Evolutionary conservation across 1,140 invertebrate genomes (phyloP).

Genomic region (Parapsyche elsis): DNA sequence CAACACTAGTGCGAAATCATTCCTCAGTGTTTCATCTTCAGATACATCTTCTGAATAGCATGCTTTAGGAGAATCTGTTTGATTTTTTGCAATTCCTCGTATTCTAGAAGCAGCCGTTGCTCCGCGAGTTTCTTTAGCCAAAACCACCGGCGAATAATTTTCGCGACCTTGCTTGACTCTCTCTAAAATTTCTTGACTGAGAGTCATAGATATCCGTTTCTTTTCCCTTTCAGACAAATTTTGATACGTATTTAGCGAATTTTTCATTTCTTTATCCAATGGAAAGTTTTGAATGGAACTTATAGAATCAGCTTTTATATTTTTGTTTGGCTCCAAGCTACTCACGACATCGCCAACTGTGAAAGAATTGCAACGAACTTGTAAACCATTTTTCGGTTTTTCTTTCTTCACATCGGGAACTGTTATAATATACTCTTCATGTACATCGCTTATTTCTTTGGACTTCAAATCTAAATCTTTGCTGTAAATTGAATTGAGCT

Average conservation of each 20-base stretch:
- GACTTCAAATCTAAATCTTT: slow-evolving; percentile 66
- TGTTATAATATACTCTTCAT: slow-evolving; percentile 71
- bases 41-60: slow-evolving; percentile 69
- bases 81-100: slow-evolving; percentile 59
- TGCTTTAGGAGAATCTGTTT: slow-evolving; percentile 63
- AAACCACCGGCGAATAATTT: slow-evolving; percentile 65
- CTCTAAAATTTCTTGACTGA: slow-evolving; percentile 79
- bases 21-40: slow-evolving; percentile 63
- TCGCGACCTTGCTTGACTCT: slow-evolving; percentile 68
- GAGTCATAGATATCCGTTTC: slow-evolving; percentile 74
- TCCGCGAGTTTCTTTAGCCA: slow-evolving; percentile 73
- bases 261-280: slow-evolving; percentile 65
- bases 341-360: slow-evolving; percentile 58
- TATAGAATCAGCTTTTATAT: slow-evolving; percentile 69
- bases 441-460: slow-evolving; percentile 60
- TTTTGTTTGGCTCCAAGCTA: slow-evolving; percentile 58
- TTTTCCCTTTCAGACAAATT: slow-evolving; percentile 76
- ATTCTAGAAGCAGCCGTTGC: slow-evolving; percentile 70
- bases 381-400: slow-evolving; percentile 66
- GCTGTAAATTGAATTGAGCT: slow-evolving; percentile 85
- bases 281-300: slow-evolving; percentile 64
- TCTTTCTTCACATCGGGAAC: slow-evolving; percentile 64
- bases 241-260: slow-evolving; percentile 66
- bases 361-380: slow-evolving; percentile 78
- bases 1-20: slow-evolving; percentile 67